These are phyloP conservation scores for Eurytoma californica DNA, from an alignment of 2,888 invertebrate species.

Conservation along the genomic window DNA sequence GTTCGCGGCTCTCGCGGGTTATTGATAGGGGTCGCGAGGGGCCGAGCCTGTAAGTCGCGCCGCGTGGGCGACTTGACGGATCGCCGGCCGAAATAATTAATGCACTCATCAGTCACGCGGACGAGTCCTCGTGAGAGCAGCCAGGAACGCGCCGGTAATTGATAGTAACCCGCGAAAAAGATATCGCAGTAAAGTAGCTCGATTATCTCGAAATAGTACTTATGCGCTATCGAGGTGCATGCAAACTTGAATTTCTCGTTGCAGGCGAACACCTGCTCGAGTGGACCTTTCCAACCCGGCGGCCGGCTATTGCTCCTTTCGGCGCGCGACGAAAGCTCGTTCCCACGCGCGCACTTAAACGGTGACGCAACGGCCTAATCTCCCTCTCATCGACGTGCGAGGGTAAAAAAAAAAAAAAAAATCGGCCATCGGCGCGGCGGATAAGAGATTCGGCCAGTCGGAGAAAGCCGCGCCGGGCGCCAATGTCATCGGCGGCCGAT, in stretches of 20 bases:
- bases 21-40: constrained; percentile 1
- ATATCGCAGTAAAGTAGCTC: constrained; percentile 4
- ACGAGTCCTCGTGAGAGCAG: no score
- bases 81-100: constrained; percentile 16
- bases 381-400: no score
- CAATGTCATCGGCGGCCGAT: no score
- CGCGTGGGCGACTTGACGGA: not conserved
- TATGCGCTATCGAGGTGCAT: no score
- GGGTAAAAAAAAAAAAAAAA: not conserved
- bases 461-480: constrained; percentile 36
- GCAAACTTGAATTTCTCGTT: no score
- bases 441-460: not conserved
- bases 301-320: no score
- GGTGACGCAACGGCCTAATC: constrained; percentile 17
- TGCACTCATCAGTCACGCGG: not conserved
- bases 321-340: constrained; percentile 30
- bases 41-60: not conserved
- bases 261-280: no score
- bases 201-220: not conserved
- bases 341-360: constrained; percentile 38
- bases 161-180: not conserved
- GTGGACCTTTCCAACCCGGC: no score
- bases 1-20: not conserved
- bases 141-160: no score
- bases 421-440: no score